Percentiles rank a stretch among this genome's conserved stretches.
These are phyloP conservation scores for Pegea sp. DNA, from an alignment of 23 tunicate genomes.

Conservation along the genomic window DNA sequence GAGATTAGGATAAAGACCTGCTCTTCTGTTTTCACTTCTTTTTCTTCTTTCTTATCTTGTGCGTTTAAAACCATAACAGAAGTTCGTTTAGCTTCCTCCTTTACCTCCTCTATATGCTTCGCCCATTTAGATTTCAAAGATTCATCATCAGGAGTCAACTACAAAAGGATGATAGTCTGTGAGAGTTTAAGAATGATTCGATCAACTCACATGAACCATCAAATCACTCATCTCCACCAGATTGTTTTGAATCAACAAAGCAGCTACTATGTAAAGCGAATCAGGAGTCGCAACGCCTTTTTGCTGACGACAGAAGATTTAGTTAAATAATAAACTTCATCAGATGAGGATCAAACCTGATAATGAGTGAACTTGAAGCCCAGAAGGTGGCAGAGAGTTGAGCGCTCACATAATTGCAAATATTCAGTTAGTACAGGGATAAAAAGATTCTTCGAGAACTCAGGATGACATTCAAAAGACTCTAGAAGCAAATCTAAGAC, in stretches of 20 bases:
- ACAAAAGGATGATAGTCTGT: background rate
- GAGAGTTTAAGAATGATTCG: too few species aligned
- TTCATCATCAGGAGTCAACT: constrained; percentile 60
- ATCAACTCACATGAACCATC: constrained; percentile 44
- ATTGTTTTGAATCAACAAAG: constrained; percentile 53
- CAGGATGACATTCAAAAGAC: constrained; percentile 78
- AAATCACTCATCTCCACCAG: constrained; percentile 70
- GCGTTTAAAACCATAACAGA: constrained; percentile 41
- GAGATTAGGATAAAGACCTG: background rate
- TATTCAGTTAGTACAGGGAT: constrained; percentile 46
- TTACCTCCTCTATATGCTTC: constrained; percentile 33
- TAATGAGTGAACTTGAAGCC: constrained; percentile 97
- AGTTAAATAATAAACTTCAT: background rate
- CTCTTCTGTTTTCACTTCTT: constrained; percentile 20
- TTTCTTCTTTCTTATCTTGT: constrained; percentile 68
- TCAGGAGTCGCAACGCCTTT: constrained; percentile 37
- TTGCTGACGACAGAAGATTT: constrained; percentile 5
- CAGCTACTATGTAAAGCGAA: constrained; percentile 73
- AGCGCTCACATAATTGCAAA: constrained; percentile 60
- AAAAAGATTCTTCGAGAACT: constrained; percentile 24
- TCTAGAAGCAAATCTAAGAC: constrained; percentile 80
- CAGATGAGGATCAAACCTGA: constrained; percentile 11
- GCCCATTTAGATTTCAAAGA: constrained; percentile 31
- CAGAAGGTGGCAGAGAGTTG: constrained; percentile 78
- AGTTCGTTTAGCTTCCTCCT: constrained; percentile 38